Evolutionary conservation across 2,797 vertebrate species (phyloP), one percentile per base, ranked within the genome.

Genomic region (Orientallactaga sibirica): DNA sequence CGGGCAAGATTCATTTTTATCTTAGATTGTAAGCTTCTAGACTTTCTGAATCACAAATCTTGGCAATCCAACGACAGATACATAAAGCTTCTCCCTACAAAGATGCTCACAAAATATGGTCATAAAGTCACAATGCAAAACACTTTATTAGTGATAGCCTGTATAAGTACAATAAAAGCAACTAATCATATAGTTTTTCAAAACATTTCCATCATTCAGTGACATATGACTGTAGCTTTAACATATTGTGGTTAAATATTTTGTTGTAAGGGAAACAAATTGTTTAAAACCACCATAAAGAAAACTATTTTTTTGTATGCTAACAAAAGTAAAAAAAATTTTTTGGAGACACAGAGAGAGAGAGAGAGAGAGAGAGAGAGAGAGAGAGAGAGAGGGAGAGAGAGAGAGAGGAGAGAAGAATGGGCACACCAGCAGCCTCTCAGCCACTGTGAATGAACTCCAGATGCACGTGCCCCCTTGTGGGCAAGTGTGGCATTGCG

Each of bases 31-130:
- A 93, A 86, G 55, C 19, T 84, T 88, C 62, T 52, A 79, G n/a
- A 92, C 1, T 88, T 90, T 71, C 16, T 76, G 48, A 92, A n/a
- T 77, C 64, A 73, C 4, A 91, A 64, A 95, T 82, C 67, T 68
- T 83, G 52, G 55, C 18, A 89, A 78, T 85, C 55, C 70, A 64
- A 1, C 67, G 74, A 76, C 0, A 92, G 43, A 74, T 16, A 88
- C 9, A 9, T 43, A 88, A 16, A 37, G 22, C 91, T 52, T 91
- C 77, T 89, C 16, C n/a, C 62, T 52, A 91, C 37, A 85, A 93
- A 90, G 87, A 82, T 43, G 48, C 14, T 92, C 33, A 82, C 7
- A 70, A 43, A 73, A 55, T 80, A 7, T 80, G 15, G n/a, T 89
- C 73, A 33, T 29, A 68, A 37, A 33, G 0, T 24, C 55, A 67